phyloP scores from a whole-genome alignment of 2,797 vertebrate genomes.

The Anas bernieri region DNA sequence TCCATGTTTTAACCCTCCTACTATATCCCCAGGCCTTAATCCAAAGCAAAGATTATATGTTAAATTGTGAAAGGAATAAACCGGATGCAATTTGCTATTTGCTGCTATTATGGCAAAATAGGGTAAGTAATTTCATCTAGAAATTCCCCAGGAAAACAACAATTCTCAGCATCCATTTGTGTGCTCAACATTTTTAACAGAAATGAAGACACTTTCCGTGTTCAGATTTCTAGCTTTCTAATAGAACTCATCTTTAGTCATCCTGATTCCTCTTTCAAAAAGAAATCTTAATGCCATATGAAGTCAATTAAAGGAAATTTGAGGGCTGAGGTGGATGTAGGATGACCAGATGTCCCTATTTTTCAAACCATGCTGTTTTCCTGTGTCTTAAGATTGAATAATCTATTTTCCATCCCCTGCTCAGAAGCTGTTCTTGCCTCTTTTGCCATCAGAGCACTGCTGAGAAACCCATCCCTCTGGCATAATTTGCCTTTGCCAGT shows the following conservation, averaged over 20 bases:
- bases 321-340: slow-evolving; percentile 55
- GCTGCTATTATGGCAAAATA: not conserved
- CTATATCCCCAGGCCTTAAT: not conserved
- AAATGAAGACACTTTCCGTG: slow-evolving; percentile 6
- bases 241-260: slow-evolving; percentile 27
- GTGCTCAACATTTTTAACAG: not conserved
- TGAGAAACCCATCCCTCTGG: slow-evolving; percentile 8
- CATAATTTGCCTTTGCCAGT: not conserved
- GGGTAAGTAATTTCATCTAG: not conserved
- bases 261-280: slow-evolving; percentile 11
- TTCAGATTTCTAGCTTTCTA: slow-evolving; percentile 31
- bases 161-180: not conserved
- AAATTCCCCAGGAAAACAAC: not conserved
- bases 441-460: slow-evolving; percentile 21
- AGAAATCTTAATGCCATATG: slow-evolving; percentile 51
- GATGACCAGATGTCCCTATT: slow-evolving; percentile 71
- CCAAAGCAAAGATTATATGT: not conserved
- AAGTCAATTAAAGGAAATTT: slow-evolving; percentile 71
- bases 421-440: slow-evolving; percentile 42
- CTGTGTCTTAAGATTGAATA: slow-evolving; percentile 54
- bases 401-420: slow-evolving; percentile 65
- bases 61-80: not conserved
- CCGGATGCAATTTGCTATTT: not conserved
- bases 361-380: slow-evolving; percentile 59
- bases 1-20: slow-evolving; percentile 1